phyloP scores from a whole-genome alignment of 2,113 vertebrate genomes.

The Lichenostomus cassidix region DNA sequence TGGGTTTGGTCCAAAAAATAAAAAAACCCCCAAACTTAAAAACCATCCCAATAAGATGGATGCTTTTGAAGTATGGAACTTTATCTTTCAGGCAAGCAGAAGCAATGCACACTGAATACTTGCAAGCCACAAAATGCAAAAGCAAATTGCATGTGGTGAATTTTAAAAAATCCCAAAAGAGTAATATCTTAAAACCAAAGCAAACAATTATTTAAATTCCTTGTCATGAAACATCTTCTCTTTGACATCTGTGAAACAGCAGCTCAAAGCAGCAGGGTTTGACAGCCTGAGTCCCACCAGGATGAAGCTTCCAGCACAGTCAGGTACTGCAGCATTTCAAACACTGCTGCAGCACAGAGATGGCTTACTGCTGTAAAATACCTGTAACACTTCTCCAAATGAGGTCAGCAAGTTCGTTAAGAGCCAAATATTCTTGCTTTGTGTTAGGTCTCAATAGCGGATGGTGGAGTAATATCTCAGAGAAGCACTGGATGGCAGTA shows the following conservation, averaged over 20 bases:
- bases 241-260: background rate
- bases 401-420: background rate
- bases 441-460: background rate
- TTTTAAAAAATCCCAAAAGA: accelerated
- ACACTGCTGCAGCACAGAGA: accelerated
- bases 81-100: background rate
- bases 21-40: background rate
- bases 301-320: background rate
- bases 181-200: background rate
- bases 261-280: background rate
- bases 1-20: background rate
- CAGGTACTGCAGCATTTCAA: background rate
- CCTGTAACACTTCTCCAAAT: background rate
- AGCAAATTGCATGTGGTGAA: background rate
- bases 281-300: background rate
- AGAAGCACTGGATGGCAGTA: slow-evolving; percentile 68
- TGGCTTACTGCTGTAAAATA: background rate
- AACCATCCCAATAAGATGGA: background rate
- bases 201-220: background rate
- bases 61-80: background rate
- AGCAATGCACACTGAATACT: background rate
- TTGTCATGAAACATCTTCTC: background rate
- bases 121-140: background rate
- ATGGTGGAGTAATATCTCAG: background rate
- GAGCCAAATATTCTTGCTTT: background rate